A percentile compares a stretch with the other conserved stretches of the same genome.
These are phyloP conservation scores for Geotrupes spiniger DNA, from an alignment of 2,888 invertebrate genomes.

Conservation along the genomic window DNA sequence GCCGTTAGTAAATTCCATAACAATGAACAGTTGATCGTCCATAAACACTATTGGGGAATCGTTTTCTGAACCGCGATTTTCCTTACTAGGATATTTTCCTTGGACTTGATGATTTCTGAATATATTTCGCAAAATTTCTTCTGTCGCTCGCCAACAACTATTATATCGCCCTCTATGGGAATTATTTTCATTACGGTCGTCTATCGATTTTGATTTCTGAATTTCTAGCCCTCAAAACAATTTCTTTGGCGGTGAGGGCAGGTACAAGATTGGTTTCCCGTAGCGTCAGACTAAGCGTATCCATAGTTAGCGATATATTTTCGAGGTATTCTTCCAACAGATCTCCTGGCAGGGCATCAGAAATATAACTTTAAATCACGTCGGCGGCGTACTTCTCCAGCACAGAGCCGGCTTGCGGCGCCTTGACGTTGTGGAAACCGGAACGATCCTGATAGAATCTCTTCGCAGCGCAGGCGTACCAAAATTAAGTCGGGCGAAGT, in stretches of 20 bases:
- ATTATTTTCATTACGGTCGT: conserved; percentile 80
- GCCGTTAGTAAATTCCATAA: conserved; percentile 81
- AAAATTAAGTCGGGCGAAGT: too few relatives aligned
- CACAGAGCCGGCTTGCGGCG: too few relatives aligned
- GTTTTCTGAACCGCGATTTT: conserved; percentile 73
- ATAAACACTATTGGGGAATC: conserved; percentile 75
- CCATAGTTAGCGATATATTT: conserved; percentile 23
- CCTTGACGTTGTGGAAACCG: too few relatives aligned
- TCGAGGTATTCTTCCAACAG: conserved; percentile 23
- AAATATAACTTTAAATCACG: conserved; percentile 26
- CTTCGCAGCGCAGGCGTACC: too few relatives aligned
- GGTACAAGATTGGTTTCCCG: conserved; percentile 6
- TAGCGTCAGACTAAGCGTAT: neutral
- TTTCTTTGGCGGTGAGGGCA: conserved; percentile 47
- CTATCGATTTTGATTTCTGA: conserved; percentile 53
- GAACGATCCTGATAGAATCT: too few relatives aligned
- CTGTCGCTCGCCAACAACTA: conserved; percentile 85
- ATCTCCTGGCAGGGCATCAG: conserved; percentile 17
- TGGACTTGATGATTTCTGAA: conserved; percentile 86
- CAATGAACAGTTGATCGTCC: conserved; percentile 73
- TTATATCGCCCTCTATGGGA: conserved; percentile 80
- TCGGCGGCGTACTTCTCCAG: conserved; percentile 6
- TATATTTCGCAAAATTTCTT: conserved; percentile 85
- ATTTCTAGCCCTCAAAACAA: conserved; percentile 82
- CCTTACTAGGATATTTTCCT: conserved; percentile 78